A percentile compares a stretch with the other conserved stretches of the same genome.
phyloP scores from a whole-genome alignment of 2,113 vertebrate genomes.

The Apteryx mantelli region DNA sequence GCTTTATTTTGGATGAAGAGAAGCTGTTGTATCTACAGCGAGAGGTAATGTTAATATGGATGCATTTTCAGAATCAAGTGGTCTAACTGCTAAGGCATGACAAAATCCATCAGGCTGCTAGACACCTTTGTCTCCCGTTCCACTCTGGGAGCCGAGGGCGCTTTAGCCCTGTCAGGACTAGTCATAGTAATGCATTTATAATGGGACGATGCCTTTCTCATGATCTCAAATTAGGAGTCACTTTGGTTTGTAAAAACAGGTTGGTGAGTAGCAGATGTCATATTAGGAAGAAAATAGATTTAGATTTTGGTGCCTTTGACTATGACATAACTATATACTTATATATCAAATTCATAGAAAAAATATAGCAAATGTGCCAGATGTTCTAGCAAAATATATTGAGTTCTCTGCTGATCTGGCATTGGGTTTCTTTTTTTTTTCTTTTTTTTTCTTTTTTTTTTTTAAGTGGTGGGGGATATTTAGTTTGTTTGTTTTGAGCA shows the following conservation, averaged over 20 bases:
- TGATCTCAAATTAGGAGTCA: conserved; percentile 48
- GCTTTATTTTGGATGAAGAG: conserved; percentile 45
- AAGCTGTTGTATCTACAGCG: background rate
- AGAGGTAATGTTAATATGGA: conserved; percentile 3
- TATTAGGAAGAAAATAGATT: conserved; percentile 64
- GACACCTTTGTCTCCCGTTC: background rate
- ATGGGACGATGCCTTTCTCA: conserved; percentile 40
- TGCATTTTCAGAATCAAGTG: background rate
- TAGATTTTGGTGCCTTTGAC: conserved; percentile 81
- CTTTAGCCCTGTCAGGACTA: background rate
- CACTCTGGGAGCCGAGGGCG: background rate
- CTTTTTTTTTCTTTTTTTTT: no score
- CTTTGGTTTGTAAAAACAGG: conserved; percentile 8
- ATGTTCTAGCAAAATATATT: background rate
- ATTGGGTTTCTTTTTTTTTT: background rate
- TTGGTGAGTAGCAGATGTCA: conserved; percentile 60
- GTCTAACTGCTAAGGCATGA: background rate
- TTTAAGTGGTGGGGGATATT: conserved; percentile 48
- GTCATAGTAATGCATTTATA: background rate
- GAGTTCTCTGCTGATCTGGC: background rate
- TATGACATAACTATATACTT: conserved; percentile 62
- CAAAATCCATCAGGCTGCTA: background rate
- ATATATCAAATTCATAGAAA: conserved; percentile 59
- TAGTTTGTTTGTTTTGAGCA: conserved; percentile 23
- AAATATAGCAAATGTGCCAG: conserved; percentile 34